Evolutionary conservation across 2,797 vertebrate genomes (phyloP).

Genomic region (Eulemur albifrons): DNA sequence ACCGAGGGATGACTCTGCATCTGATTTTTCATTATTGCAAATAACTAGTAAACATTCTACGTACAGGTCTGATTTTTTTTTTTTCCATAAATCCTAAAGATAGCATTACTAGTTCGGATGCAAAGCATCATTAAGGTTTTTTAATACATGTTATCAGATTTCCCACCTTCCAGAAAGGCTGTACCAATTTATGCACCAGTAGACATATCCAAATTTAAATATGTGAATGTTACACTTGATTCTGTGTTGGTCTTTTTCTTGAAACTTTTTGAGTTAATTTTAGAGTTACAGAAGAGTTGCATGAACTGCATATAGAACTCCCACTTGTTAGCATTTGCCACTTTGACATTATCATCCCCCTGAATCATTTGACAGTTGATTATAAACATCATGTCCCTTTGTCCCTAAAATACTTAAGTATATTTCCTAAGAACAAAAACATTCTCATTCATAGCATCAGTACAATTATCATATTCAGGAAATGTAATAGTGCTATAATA

Average conservation of each 20-base stretch:
- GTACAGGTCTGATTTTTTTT: background rate
- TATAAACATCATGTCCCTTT: background rate
- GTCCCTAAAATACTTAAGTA: background rate
- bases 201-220: background rate
- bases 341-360: background rate
- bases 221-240: background rate
- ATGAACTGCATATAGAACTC: background rate
- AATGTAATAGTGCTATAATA: rapidly evolving
- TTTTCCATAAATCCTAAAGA: background rate
- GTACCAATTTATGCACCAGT: background rate
- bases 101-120: too few relatives aligned
- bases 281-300: background rate
- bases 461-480: rapidly evolving
- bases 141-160: background rate
- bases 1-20: background rate
- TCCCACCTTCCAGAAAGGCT: background rate
- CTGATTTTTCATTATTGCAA: background rate
- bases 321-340: background rate
- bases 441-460: background rate
- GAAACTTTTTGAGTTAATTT: background rate
- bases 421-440: background rate
- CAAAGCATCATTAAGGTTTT: too few relatives aligned
- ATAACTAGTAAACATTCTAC: background rate
- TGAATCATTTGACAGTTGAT: background rate
- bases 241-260: background rate